Evolutionary conservation across 2,797 vertebrate genomes (phyloP), one percentile per base, ranked within the genome.

Genomic region (Tapera naevia): DNA sequence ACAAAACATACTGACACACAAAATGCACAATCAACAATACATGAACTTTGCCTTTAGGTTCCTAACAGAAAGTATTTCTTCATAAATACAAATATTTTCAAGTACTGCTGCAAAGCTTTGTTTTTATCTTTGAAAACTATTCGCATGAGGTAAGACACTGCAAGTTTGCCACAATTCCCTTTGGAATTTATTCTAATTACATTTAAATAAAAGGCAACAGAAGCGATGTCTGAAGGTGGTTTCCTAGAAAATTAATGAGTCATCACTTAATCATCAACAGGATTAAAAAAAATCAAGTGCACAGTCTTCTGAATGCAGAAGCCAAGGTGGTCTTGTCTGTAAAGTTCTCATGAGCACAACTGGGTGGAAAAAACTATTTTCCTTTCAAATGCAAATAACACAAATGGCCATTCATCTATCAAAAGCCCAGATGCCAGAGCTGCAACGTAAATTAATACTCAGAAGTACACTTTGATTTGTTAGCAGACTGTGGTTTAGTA

Each of bases 331-430:
- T 57, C 22, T 33, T 45, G 28, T 41, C 28, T 53, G 24, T 9
- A 65, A 88, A 71, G 21, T 82, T 60, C 28, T 37, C 5, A 7
- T 25, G 4, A 83, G 24, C 1, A 1, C 13, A 75, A 3, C 2
- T 7, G 8, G 1, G 30, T 11, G 7, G 10, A 8, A 58, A 27
- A 37, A 41, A 7, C 3, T 21, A 0, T 54, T 33, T 54, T 57
- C 25, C 17, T 81, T 70, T 66, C 2, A 79, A 61, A 78, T 1
- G 1, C 33, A 62, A 67, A 5, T 15, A 58, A n/a, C 17, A 61
- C 6, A 61, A 70, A 27, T 3, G 5, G 10, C 16, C 17, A 15
- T n/a, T 24, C 50, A 58, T 2, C 37, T 1, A 43, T 5, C 7
- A 7, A 1, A 19, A 60, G 4, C 8, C 15, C 35, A 60, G 57